Conservation (phyloP, 2,888 invertebrate genomes). For the Abrostola tripartita region DNA sequence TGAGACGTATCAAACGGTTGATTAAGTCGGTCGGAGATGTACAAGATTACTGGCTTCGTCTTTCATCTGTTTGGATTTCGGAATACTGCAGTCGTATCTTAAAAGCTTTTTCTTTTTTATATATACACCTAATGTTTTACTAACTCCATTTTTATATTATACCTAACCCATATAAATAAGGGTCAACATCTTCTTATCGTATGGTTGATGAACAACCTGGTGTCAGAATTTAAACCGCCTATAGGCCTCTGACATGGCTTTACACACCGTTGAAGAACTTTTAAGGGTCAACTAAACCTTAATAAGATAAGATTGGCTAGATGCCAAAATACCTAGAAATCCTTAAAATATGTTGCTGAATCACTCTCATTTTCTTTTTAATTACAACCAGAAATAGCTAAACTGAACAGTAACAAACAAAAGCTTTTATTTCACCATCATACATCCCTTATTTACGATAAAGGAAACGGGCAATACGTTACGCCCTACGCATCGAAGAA, state of each 20-base stretch:
- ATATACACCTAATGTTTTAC: too few relatives aligned
- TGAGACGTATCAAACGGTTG: slow-evolving; percentile 8
- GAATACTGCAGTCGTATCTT: background rate
- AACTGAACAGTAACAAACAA: slow-evolving; percentile 47
- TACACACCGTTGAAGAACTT: too few relatives aligned
- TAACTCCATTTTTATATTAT: too few relatives aligned
- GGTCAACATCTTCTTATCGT: too few relatives aligned
- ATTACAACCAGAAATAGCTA: slow-evolving; percentile 36
- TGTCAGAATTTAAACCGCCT: too few relatives aligned
- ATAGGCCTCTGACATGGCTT: too few relatives aligned
- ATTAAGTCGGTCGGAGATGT: slow-evolving; percentile 6
- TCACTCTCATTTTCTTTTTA: slow-evolving; percentile 28
- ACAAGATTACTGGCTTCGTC: slow-evolving; percentile 1
- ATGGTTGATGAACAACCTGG: too few relatives aligned
- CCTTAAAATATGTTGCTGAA: slow-evolving; percentile 12
- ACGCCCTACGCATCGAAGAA: slow-evolving; percentile 58
- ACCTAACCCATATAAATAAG: too few relatives aligned
- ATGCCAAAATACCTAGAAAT: background rate
- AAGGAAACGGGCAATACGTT: slow-evolving; percentile 73
- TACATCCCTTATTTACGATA: slow-evolving; percentile 68
- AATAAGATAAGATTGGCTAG: background rate
- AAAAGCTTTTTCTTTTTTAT: too few relatives aligned
- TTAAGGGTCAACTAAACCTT: slow-evolving; percentile 1
- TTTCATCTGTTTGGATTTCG: background rate
- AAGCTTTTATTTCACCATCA: slow-evolving; percentile 56